Conservation (phyloP, 2,888 invertebrate genomes). For the Pardosa pseudoannulata region DNA sequence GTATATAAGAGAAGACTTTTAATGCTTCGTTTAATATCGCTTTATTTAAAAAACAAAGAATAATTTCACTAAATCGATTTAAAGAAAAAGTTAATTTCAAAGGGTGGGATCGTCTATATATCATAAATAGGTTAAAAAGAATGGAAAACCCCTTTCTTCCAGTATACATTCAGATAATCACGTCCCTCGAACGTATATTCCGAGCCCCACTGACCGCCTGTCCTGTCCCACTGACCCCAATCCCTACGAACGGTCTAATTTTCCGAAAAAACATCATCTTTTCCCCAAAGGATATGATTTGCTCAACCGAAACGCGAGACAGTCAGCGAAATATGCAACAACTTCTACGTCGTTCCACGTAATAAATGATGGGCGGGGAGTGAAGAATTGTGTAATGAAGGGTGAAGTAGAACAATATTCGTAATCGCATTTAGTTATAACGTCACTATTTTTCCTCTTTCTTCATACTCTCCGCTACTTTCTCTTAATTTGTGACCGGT, state of each 20-base stretch:
- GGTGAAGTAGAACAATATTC: not conserved
- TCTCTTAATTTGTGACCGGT: no score
- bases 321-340: not conserved
- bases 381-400: not conserved
- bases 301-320: not conserved
- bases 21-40: no score
- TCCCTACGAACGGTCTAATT: not conserved
- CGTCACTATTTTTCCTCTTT: no score
- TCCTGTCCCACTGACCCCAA: conserved; percentile 12
- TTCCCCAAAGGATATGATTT: not conserved
- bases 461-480: no score
- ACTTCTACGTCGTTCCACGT: not conserved
- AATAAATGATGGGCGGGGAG: not conserved
- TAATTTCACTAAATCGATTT: no score
- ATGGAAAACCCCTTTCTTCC: no score
- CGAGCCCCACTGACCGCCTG: not conserved
- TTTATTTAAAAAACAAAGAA: no score
- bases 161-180: not conserved
- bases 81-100: no score
- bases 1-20: no score
- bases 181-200: not conserved
- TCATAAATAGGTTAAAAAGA: no score
- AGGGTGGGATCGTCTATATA: no score
- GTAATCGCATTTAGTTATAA: no score
- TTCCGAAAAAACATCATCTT: not conserved